phyloP scores from a whole-genome alignment of 2,888 invertebrate species.

The Sesamia inferens region DNA sequence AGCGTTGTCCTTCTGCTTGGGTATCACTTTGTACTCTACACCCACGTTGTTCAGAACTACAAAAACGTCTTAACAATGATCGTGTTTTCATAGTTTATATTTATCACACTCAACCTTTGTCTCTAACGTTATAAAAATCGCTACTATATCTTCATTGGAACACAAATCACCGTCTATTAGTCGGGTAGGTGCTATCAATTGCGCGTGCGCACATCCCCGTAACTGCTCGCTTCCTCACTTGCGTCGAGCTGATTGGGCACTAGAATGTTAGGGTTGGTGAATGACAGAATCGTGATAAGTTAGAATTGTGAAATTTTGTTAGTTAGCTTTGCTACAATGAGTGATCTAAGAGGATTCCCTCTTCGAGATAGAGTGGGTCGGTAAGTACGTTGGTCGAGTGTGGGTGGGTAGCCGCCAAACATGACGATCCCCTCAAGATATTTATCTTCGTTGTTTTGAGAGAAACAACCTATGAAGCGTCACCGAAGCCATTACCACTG shows the following conservation, averaged over 20 bases:
- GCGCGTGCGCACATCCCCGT: conserved; percentile 58
- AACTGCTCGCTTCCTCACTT: conserved; percentile 65
- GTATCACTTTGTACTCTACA: background rate
- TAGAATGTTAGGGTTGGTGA: conserved; percentile 46
- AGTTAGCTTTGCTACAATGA: background rate
- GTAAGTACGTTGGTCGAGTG: too few relatives aligned
- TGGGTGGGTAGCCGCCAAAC: too few relatives aligned
- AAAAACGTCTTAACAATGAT: background rate
- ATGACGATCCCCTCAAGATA: too few relatives aligned
- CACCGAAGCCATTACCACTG: too few relatives aligned
- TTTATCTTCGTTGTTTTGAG: too few relatives aligned
- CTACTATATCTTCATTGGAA: conserved; percentile 33
- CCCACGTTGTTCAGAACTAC: background rate
- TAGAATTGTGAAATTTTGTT: too few relatives aligned
- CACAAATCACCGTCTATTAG: conserved; percentile 51
- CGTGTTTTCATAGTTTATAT: background rate
- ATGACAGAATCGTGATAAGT: background rate
- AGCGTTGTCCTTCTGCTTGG: background rate
- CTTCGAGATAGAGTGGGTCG: too few relatives aligned
- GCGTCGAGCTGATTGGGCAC: conserved; percentile 37
- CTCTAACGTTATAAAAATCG: background rate
- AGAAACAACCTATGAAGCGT: too few relatives aligned
- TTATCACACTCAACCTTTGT: background rate
- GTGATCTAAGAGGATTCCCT: too few relatives aligned
- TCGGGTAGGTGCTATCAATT: conserved; percentile 62